Percentiles rank a stretch among this genome's conserved stretches.
phyloP scores from a whole-genome alignment of 2,113 vertebrate species.

The Taxidea taxus region DNA sequence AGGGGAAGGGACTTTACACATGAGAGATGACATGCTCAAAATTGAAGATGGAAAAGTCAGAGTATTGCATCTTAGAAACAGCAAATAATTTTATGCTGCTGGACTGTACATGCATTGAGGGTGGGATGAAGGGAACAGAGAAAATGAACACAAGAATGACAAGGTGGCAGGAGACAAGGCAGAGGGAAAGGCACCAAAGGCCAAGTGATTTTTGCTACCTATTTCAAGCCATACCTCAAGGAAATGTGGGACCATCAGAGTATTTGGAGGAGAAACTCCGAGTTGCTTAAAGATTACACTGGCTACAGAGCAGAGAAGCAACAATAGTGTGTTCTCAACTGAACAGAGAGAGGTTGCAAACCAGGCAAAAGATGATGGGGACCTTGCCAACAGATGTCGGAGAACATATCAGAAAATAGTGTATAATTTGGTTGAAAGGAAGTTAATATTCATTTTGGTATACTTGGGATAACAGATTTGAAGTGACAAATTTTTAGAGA shows the following conservation, averaged over 20 bases:
- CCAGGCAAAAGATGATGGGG: neutral
- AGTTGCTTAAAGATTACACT: neutral
- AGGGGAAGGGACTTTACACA: neutral
- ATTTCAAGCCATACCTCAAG: neutral
- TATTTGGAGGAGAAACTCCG: neutral
- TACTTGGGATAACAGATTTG: slow-evolving; percentile 32
- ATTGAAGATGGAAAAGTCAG: neutral
- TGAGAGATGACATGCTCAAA: neutral
- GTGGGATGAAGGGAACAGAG: too few relatives aligned
- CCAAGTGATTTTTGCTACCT: neutral
- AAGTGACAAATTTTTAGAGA: neutral
- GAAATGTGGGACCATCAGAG: neutral
- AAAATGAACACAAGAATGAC: neutral
- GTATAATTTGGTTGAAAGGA: neutral
- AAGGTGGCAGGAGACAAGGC: neutral
- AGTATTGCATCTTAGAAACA: neutral
- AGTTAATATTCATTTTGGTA: neutral
- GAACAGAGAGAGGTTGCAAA: neutral
- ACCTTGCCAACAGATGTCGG: neutral
- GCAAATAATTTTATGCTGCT: neutral
- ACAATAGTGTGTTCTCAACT: neutral
- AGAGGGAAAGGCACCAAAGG: neutral
- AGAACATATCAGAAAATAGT: neutral
- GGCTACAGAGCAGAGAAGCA: neutral
- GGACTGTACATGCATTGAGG: neutral